These are phyloP conservation scores for Danio aesculapii DNA, from an alignment of 2,797 vertebrate species.

Conservation along the genomic window DNA sequence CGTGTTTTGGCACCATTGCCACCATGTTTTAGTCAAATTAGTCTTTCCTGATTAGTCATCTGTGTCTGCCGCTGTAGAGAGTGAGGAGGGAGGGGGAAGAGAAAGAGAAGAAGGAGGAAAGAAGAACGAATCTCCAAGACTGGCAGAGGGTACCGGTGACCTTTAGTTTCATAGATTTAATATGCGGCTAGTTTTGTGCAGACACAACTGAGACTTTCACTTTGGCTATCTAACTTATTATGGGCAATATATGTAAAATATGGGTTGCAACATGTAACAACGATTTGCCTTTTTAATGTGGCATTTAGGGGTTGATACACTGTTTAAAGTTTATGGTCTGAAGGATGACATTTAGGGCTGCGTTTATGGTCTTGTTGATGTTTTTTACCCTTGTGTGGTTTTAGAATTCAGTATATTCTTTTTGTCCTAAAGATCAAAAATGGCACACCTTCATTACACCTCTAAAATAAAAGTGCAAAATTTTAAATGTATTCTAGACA, in stretches of 20 bases:
- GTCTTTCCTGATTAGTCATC: conserved; percentile 73
- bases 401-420: no score
- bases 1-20: conserved; percentile 69
- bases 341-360: neutral
- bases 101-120: neutral
- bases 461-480: no score
- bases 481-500: no score
- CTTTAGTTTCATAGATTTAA: neutral
- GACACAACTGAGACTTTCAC: neutral
- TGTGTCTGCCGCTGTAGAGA: conserved; percentile 67
- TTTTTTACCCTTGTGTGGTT: no score
- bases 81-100: conserved; percentile 19
- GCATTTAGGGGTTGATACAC: no score
- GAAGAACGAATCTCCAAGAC: neutral
- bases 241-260: neutral
- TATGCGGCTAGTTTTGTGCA: neutral
- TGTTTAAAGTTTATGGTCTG: neutral
- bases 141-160: neutral
- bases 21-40: conserved; percentile 74
- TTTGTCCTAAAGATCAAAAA: no score
- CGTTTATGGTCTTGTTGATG: neutral
- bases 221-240: neutral
- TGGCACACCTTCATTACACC: no score
- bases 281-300: neutral
- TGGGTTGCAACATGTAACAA: neutral